Base-by-base conservation (phyloP, 2,888 invertebrate species). In the Hemithea aestivaria region DNA sequence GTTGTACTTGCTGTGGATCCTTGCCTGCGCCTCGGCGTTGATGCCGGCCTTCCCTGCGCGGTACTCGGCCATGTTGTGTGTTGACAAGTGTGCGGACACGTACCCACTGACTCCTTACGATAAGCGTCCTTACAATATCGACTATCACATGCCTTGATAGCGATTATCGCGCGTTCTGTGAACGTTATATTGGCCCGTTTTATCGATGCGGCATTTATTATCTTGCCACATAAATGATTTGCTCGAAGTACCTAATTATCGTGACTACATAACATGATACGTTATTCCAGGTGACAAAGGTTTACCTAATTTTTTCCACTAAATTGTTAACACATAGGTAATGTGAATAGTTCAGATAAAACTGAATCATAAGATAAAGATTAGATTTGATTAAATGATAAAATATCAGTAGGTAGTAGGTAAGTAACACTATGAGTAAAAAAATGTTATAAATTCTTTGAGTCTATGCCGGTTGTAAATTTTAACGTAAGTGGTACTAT, bases 1-100 rank as follows among this genome's bases (percentile, higher is more conserved):
- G 78, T 95, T 98, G 89, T 98, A 99, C 88, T 99, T 99, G 80
- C 96, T 96, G 77, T 96, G 93, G 66, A 99, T 96, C 94, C 70
- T 71, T 22, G 79, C 78, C 55, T 87, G 87, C 7, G 87, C 87
- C 49, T 85, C 80, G 45, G 85, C 87, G 66, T 87, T 87, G 72
- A 87, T 84, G 62, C 87, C 87, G 58, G 87, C 78, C 62, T 87
- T 87, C 5, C 75, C 81, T 56, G 87, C 87, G 48, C 87, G 79
- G 51, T 80, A 73, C 35, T 87, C 85, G 24, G 81, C 84, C 87
- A 87, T 87, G 54, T 70, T 75, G 52, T 59, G 72, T 84, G 80
- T 73, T 78, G 53, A 65, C 75, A 65, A 63, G 50, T 66, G 64
- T 68, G 57, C 70, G 62, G 76, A 69, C 81, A 76, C 76, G 77